Percentiles rank a stretch among this genome's conserved stretches.
phyloP scores from a whole-genome alignment of 1,140 invertebrate species.

The Drosophila subobscura region DNA sequence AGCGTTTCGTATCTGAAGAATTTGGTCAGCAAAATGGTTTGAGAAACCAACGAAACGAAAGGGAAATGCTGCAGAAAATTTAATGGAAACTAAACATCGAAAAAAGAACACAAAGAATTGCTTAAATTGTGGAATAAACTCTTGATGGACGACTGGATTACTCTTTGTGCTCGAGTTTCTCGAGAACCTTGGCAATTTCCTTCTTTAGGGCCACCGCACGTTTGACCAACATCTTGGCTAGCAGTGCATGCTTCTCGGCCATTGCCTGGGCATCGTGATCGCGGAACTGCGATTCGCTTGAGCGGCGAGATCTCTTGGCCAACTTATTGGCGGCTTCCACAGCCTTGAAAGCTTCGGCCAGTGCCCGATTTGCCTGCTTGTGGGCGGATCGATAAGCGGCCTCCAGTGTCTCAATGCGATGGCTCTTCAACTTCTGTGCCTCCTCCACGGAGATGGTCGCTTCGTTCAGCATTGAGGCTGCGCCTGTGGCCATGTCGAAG shows the following conservation, averaged over 20 bases:
- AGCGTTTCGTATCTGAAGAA: conserved; percentile 5
- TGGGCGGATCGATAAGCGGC: conserved; percentile 35
- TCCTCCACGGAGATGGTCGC: conserved; percentile 31
- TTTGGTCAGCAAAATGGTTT: conserved; percentile 43
- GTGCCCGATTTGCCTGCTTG: conserved; percentile 28
- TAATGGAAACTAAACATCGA: conserved; percentile 52
- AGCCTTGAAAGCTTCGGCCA: conserved; percentile 51
- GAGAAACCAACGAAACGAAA: conserved; percentile 34
- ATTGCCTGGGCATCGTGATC: conserved; percentile 24
- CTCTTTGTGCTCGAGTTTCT: conserved; percentile 29
- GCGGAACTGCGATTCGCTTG: neutral
- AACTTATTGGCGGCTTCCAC: conserved; percentile 43
- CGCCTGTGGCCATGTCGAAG: conserved; percentile 33
- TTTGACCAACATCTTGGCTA: conserved; percentile 51
- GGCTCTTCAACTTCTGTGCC: conserved; percentile 1
- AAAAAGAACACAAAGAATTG: conserved; percentile 22
- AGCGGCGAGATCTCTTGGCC: conserved; percentile 9
- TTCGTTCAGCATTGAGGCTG: conserved; percentile 33
- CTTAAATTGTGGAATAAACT: conserved; percentile 21
- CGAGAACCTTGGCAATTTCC: conserved; percentile 45
- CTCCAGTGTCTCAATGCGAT: conserved; percentile 10
- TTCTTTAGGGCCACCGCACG: conserved; percentile 52
- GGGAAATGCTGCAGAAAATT: conserved; percentile 62
- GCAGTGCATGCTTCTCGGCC: conserved; percentile 56
- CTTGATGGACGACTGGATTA: neutral